phyloP scores from a whole-genome alignment of 2,888 invertebrate species.

The Drosophila kokeensis region DNA sequence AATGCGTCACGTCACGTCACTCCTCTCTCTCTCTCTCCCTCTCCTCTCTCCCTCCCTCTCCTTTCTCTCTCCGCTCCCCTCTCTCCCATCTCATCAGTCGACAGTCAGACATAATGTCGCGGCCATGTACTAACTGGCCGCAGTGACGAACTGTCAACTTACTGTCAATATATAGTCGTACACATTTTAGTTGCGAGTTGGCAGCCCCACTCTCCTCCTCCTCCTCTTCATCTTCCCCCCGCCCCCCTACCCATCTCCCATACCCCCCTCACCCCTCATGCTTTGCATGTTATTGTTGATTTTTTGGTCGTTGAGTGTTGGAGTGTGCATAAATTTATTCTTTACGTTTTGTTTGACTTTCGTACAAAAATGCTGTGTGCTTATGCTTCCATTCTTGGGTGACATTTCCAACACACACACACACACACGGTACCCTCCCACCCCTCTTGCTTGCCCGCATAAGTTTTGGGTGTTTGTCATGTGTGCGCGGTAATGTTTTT shows the following conservation, averaged over 20 bases:
- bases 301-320: slow-evolving; percentile 61
- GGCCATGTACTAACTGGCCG: slow-evolving; percentile 58
- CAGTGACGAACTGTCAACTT: slow-evolving; percentile 76
- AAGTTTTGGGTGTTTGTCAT: slow-evolving; percentile 32
- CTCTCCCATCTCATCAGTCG: slow-evolving; percentile 28
- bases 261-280: not conserved
- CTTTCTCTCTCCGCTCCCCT: not conserved
- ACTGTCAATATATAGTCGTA: slow-evolving; percentile 69
- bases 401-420: slow-evolving; percentile 2
- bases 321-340: slow-evolving; percentile 77
- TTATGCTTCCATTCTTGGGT: slow-evolving; percentile 37
- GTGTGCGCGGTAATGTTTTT: slow-evolving; percentile 50
- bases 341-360: slow-evolving; percentile 72
- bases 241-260: too few species aligned
- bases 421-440: not conserved
- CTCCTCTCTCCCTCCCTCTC: not conserved
- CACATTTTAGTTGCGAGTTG: slow-evolving; percentile 38
- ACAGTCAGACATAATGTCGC: slow-evolving; percentile 65
- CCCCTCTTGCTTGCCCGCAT: slow-evolving; percentile 22
- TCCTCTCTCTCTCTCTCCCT: not conserved
- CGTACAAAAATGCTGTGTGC: slow-evolving; percentile 44
- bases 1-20: slow-evolving; percentile 57
- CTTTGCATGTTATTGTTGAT: slow-evolving; percentile 56
- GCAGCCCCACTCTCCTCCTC: slow-evolving; percentile 12
- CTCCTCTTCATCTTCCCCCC: not conserved